Evolutionary conservation across 2,888 invertebrate genomes (phyloP), one percentile per base, ranked within the genome.

Genomic region (Lissocephala sabroskyi): DNA sequence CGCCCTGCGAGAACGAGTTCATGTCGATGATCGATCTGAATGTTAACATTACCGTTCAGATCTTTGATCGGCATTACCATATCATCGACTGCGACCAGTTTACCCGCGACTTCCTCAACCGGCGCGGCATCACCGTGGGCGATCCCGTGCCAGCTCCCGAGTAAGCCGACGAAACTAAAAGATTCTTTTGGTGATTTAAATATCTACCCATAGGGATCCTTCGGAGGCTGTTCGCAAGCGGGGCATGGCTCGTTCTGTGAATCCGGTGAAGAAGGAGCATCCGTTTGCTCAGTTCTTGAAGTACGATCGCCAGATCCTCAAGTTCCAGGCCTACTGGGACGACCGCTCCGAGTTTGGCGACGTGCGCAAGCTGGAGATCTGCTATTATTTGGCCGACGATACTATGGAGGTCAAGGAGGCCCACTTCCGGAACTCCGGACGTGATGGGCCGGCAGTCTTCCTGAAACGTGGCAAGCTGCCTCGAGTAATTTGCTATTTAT

Each of bases 251-350:
- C 53, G 59, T 2, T 37, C 52, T 10, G 51, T 19, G 16, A 51
- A 59, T 26, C 64, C 78, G 1, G 43, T 64, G 9, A 87, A 86
- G 18, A 88, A 87, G 53, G 86, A 87, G 11, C 88, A 90, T 77
- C 88, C 90, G 0, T 89, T 94, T 52, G 91, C 89, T 14, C 92
- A 95, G 79, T 96, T 96, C 84, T 84, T 96, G 44, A 91, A 91
- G 66, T 92, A 91, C 76, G 96, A 96, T 83, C 87, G 91, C 67
- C 89, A 92, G 82, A 87, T 85, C 82, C 64, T 87, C 75, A 89
- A 93, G 62, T 97, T 96, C 83, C 89, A 89, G 68, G 96, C 92
- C n/a, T 95, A 92, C 80, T 97, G 96, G 96, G 95, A 97, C 79
- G 96, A 97, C 79, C 88, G 91, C 5, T 89, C 89, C 1, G 89